Conservation (phyloP, 2,888 invertebrate species). For the Agriopis marginaria region DNA sequence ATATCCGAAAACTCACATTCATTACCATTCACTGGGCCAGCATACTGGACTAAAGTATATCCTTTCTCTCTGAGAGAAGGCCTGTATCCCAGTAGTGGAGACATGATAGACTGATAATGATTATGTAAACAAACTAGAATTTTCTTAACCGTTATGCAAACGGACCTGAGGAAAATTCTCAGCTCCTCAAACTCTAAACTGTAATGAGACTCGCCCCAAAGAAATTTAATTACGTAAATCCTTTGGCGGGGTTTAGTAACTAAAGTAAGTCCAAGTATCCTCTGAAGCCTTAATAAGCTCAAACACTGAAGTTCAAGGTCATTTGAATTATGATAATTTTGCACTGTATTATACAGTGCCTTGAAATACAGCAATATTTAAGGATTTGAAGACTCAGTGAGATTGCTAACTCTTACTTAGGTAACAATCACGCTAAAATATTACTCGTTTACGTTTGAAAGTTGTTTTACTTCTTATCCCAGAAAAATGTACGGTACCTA, state of each 20-base stretch:
- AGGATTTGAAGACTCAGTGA: not conserved
- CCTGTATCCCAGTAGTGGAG: too few species aligned
- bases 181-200: constrained; percentile 25
- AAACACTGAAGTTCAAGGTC: not conserved
- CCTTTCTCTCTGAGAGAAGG: too few species aligned
- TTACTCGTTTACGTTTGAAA: too few species aligned
- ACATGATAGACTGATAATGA: too few species aligned
- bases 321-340: constrained; percentile 21
- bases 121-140: too few species aligned
- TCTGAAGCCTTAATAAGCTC: constrained; percentile 18
- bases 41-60: too few species aligned
- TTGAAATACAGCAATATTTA: not conserved
- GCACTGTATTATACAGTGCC: constrained; percentile 7
- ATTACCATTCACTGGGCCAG: too few species aligned
- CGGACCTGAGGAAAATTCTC: constrained; percentile 3
- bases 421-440: too few species aligned
- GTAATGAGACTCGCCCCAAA: constrained; percentile 23
- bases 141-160: constrained; percentile 9
- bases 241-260: constrained; percentile 13
- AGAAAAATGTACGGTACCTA: too few species aligned
- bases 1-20: too few species aligned
- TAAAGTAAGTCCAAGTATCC: constrained; percentile 24
- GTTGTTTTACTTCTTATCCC: too few species aligned
- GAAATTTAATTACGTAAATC: constrained; percentile 32
- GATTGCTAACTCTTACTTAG: too few species aligned